Base-by-base conservation (phyloP, 2,888 invertebrate species). In the Papilio demoleus region DNA sequence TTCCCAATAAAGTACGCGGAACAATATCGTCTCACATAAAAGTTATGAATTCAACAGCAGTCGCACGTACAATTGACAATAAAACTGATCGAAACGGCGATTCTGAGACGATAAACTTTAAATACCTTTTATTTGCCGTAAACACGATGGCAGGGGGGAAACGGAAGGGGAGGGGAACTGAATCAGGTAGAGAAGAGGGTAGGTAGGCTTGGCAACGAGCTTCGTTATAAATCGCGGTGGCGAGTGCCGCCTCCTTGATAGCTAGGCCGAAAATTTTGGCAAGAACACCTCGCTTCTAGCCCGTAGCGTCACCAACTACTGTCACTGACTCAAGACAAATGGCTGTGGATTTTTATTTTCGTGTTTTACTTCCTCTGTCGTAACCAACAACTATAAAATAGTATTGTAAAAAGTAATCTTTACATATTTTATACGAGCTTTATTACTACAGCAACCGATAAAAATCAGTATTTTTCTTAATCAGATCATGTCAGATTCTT, bases 131-230 rank as follows among this genome's bases (percentile, higher is more conserved):
- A 74, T 74, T 74, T 73, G 69, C 62, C 74, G 72, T 73, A 73
- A 75, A 77, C 75, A 76, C 77, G 73, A 60, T 63, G 47, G 36
- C 24, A 22, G 38, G 61, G 61, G 34, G 74, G 14, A 12, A 53
- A 27, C 50, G 50, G 50, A 53, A 47, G 22, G 50, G 50, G 14
- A 50, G 47, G 27, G 50, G 24, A 24, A 8, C 14, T 72, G 71
- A 73, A 76, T 73, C 76, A 75, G 76, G 75, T 76, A 72, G 75
- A 72, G 71, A 73, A 74, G 38, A 38, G 19, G 17, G 42, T 42
- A 75, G 80, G 79, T 78, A 79, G 81, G 81, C 78, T 79, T 83
- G 84, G 81, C 84, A 83, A 77, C 81, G 84, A 82, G 81, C 82
- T 82, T 79, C 72, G 79, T 76, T 79, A 83, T 84, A 86, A 85